Base-by-base conservation (phyloP, 92 coral and sea anemone species). In the Porites evermanni region DNA sequence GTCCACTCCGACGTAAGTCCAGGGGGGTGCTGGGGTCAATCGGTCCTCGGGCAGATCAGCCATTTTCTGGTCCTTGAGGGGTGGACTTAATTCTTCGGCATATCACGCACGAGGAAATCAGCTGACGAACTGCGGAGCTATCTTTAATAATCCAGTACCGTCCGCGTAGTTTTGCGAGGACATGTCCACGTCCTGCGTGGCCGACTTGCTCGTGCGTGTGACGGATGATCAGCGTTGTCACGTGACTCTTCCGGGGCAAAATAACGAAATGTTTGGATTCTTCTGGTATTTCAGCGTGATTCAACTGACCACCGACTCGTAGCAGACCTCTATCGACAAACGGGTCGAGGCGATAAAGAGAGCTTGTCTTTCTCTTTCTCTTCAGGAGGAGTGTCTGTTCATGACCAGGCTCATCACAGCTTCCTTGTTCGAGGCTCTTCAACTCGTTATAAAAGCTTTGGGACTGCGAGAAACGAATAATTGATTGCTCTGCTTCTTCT, bases 111-210 rank as follows among this genome's bases (percentile, higher is more conserved):
- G 53, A 63, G 64, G 83, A 52, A 59, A 93, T 79, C n/a, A 87
- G 89, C 29, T 83, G 89, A 13, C 92, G 91, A 1, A 89, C 90
- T 19, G 91, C 89, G 3, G 89, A 51, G 65, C 87, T 87, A 64
- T 77, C 92, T 12, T 71, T 63, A 6, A 90, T 73, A 53, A 93
- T 84, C 94, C 96, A 93, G 53, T 87, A 93, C 63, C 64, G 76
- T 69, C 89, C 80, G 44, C 93, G 47, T 23, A 92, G 54, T 38
- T 72, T 32, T 10, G 93, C 80, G 13, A 92, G 53, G 18, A 92
- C 93, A 70, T 92, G 95, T 56, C 84, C 80, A 19, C 85, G 93
- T 21, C 95, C 93, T 19, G 84, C 93, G 32, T 92, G 95, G 56
- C 93, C 95, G 64, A 89, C 54, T 20, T 67, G 87, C 54, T 50